phyloP scores from a whole-genome alignment of 1,140 invertebrate genomes.

The Euborellia annulipes region DNA sequence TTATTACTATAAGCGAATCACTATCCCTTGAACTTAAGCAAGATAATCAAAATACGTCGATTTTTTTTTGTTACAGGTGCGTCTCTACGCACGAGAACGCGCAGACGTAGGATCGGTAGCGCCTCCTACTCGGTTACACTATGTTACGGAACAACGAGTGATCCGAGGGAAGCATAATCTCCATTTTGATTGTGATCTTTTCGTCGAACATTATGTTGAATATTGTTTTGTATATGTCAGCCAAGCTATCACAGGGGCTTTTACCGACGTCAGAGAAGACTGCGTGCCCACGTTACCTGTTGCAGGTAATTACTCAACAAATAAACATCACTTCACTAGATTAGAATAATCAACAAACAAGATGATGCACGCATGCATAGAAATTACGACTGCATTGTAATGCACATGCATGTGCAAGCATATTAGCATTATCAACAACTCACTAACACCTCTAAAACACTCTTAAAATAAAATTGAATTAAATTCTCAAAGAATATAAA shows the following conservation, averaged over 20 bases:
- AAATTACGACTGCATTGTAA: background rate
- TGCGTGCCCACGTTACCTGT: constrained; percentile 64
- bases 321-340: background rate
- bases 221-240: constrained; percentile 78
- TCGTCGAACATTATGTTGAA: constrained; percentile 61
- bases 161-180: constrained; percentile 49
- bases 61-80: no score
- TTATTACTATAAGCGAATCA: no score
- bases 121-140: constrained; percentile 39
- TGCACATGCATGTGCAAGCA: background rate
- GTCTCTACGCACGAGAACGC: no score
- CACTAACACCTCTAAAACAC: no score
- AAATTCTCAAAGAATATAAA: no score
- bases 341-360: no score
- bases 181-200: constrained; percentile 64
- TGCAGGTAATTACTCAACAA: constrained; percentile 37
- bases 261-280: constrained; percentile 60
- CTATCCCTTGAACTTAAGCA: no score
- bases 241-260: constrained; percentile 60
- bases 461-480: no score
- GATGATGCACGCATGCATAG: background rate
- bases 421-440: background rate
- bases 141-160: constrained; percentile 45
- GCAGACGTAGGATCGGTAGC: constrained; percentile 9
- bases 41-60: no score